phyloP scores from a whole-genome alignment of 2,113 vertebrate species.

The Strix aluco region DNA sequence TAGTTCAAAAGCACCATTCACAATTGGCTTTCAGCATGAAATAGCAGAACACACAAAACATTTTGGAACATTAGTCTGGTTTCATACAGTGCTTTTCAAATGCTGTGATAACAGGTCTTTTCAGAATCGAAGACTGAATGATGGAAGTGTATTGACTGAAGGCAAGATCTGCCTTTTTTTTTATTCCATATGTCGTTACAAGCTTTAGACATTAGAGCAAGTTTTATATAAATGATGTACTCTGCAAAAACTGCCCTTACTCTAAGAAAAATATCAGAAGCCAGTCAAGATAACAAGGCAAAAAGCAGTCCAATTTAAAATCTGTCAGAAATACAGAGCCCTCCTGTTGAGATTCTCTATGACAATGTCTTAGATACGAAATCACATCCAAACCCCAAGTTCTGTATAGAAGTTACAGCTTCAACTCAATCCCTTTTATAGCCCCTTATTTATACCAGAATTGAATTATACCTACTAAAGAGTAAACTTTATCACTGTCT shows the following conservation, averaged over 20 bases:
- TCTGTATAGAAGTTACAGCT: background rate
- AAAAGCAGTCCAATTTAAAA: slow-evolving; percentile 13
- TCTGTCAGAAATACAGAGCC: background rate
- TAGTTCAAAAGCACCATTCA: background rate
- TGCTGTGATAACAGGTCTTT: background rate
- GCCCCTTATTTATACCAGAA: background rate
- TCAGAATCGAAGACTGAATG: background rate
- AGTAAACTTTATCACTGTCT: background rate
- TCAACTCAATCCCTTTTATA: background rate
- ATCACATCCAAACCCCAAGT: background rate
- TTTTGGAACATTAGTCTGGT: background rate
- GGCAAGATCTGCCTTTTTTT: background rate
- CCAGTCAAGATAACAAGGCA: background rate
- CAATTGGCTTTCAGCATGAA: background rate
- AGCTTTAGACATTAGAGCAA: background rate
- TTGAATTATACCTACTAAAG: background rate
- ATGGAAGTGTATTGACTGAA: background rate
- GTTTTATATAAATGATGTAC: background rate
- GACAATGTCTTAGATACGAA: background rate
- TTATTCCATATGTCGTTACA: background rate
- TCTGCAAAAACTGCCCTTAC: background rate
- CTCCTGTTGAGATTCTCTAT: background rate
- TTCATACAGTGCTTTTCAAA: background rate
- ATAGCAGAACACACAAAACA: background rate
- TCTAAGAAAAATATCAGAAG: background rate